Base-by-base conservation (phyloP, 2,888 invertebrate genomes). In the Lampropteryx suffumata region DNA sequence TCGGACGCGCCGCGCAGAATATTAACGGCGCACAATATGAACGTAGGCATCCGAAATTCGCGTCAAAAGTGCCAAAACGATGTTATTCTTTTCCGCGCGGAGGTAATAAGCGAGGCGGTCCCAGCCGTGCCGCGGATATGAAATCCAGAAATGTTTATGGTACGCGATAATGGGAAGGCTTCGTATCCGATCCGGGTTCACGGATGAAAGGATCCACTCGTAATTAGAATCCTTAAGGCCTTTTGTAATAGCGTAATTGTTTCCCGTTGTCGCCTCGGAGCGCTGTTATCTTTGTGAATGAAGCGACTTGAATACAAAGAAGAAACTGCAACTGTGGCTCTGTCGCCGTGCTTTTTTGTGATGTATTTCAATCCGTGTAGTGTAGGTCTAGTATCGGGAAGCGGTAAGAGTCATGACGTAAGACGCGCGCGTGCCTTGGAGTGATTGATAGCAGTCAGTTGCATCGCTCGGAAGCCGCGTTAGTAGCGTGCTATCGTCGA, bases 1-100 rank as follows among this genome's bases (percentile, higher is more conserved):
- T 87, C 87, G 84, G 87, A 88, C 87, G 85, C 84, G 78, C 76
- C 73, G 87, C 78, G 67, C 83, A 77, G 90, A 88, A 89, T 90
- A 89, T 88, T 90, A 90, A 90, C 88, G 82, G 87, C 84, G 73
- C 80, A 83, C 86, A 90, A 89, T 88, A 90, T 88, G 85, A 88
- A 88, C 86, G 85, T 77, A 83, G 83, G 83, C 84, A 83, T 88
- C 86, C 88, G 88, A 79, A 81, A 82, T 86, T 76, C 82, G 81
- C 86, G 85, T 89, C 89, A 88, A 84, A 88, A 89, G 89, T 87
- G 82, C 84, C 86, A 79, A 85, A 89, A 84, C 79, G 82, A 83
- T 86, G 89, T 88, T 88, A 88, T 88, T 87, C 86, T 88, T 89
- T 87, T 85, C 86, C 84, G 78, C 81, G 81, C 76, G 76, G 79